phyloP scores from a whole-genome alignment of 2,797 vertebrate species.

The Danio aesculapii region DNA sequence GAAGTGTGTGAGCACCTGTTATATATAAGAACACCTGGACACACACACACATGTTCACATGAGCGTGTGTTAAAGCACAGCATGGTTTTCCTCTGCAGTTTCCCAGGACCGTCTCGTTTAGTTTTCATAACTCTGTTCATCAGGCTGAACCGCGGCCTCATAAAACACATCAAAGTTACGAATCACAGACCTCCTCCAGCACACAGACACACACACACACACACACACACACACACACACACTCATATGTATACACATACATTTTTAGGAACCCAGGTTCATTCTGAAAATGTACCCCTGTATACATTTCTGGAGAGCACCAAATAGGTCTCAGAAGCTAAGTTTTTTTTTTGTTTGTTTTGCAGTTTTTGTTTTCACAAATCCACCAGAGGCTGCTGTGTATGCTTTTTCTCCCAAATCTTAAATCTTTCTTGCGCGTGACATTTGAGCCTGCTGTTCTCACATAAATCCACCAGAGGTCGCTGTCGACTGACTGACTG shows the following conservation, averaged over 20 bases:
- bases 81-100: slow-evolving; percentile 30
- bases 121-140: slow-evolving; percentile 50
- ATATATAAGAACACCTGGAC: not conserved
- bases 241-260: not conserved
- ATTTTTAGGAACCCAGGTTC: too few relatives aligned
- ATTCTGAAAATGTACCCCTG: too few relatives aligned
- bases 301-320: too few relatives aligned
- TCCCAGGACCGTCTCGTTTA: slow-evolving; percentile 35
- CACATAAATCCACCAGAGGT: too few relatives aligned
- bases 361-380: too few relatives aligned
- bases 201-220: not conserved
- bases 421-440: too few relatives aligned
- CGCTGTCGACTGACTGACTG: too few relatives aligned
- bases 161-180: slow-evolving; percentile 52
- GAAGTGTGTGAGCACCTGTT: not conserved
- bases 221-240: not conserved
- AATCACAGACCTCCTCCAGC: slow-evolving; percentile 40
- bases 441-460: too few relatives aligned
- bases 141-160: slow-evolving; percentile 23
- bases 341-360: too few relatives aligned
- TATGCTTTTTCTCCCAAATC: too few relatives aligned
- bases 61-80: slow-evolving; percentile 31
- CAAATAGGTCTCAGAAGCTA: too few relatives aligned
- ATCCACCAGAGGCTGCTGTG: too few relatives aligned
- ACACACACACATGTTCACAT: not conserved